Percentiles rank a stretch among this genome's conserved stretches.
phyloP scores from a whole-genome alignment of 2,797 vertebrate species.

The Meda fulgida region DNA sequence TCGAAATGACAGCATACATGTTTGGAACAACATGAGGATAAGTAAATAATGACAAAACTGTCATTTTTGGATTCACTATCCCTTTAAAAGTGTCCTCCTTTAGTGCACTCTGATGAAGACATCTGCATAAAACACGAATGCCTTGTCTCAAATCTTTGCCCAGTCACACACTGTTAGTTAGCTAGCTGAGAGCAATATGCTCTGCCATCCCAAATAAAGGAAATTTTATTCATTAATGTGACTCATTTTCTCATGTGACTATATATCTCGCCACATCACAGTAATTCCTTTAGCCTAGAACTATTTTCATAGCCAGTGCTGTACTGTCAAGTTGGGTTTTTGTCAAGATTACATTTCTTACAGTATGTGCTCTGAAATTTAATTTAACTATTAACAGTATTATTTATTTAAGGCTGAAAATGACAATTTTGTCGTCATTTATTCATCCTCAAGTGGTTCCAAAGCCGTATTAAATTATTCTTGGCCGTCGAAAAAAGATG shows the following conservation, averaged over 20 bases:
- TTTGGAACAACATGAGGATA: background rate
- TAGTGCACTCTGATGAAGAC: background rate
- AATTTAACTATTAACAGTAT: conserved; percentile 2
- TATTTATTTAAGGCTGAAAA: conserved; percentile 9
- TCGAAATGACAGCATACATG: background rate
- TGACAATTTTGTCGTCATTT: background rate
- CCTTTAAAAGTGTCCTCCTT: background rate
- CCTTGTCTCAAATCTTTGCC: conserved; percentile 8
- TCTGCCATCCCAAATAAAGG: conserved; percentile 24
- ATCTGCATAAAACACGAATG: conserved; percentile 32
- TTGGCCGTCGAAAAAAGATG: background rate
- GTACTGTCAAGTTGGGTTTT: conserved; percentile 23
- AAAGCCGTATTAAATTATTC: background rate
- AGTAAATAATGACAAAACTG: conserved; percentile 6
- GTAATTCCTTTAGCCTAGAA: conserved; percentile 22
- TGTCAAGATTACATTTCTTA: conserved; percentile 10
- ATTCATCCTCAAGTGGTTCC: background rate
- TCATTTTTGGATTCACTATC: background rate
- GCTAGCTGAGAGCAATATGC: conserved; percentile 37
- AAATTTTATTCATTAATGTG: conserved; percentile 44
- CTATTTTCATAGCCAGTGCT: conserved; percentile 29
- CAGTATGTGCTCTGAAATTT: background rate
- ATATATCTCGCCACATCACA: conserved; percentile 18
- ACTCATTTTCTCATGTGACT: conserved; percentile 37
- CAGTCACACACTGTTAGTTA: conserved; percentile 32